Evolutionary conservation across 2,888 invertebrate species (phyloP).

Genomic region (Zygothrica quintamaculata): DNA sequence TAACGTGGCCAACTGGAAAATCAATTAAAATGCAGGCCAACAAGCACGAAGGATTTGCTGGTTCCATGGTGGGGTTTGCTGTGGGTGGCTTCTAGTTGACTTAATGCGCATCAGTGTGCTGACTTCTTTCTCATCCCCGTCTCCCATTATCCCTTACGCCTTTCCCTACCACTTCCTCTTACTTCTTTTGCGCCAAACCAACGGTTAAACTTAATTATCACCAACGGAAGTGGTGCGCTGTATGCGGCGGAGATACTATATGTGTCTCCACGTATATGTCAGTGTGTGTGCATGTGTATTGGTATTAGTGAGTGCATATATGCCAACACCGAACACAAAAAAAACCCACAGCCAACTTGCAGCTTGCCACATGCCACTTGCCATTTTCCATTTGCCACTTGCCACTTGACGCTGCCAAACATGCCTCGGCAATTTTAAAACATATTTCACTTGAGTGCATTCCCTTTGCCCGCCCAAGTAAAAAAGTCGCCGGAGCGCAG

Average conservation of each 20-base stretch:
- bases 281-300: slow-evolving; percentile 13
- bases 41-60: slow-evolving; percentile 18
- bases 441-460: slow-evolving; percentile 71
- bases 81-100: slow-evolving; percentile 15
- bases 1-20: slow-evolving; percentile 77
- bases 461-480: slow-evolving; percentile 43
- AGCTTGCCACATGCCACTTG: slow-evolving; percentile 7
- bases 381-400: neutral
- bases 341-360: slow-evolving; percentile 1
- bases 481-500: slow-evolving; percentile 26
- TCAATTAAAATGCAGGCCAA: slow-evolving; percentile 69
- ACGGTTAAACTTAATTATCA: slow-evolving; percentile 73
- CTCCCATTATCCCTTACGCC: neutral
- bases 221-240: slow-evolving; percentile 74
- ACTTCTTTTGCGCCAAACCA: neutral
- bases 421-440: slow-evolving; percentile 77
- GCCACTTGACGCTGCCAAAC: slow-evolving; percentile 62
- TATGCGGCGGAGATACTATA: slow-evolving; percentile 72
- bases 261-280: no score
- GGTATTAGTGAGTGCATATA: slow-evolving; percentile 38
- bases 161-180: neutral
- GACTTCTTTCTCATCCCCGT: neutral
- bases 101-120: slow-evolving; percentile 37
- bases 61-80: slow-evolving; percentile 13
- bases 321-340: neutral